Evolutionary conservation across 2,797 vertebrate species (phyloP), one percentile per base, ranked within the genome.

Genomic region (Urocyon cinereoargenteus): DNA sequence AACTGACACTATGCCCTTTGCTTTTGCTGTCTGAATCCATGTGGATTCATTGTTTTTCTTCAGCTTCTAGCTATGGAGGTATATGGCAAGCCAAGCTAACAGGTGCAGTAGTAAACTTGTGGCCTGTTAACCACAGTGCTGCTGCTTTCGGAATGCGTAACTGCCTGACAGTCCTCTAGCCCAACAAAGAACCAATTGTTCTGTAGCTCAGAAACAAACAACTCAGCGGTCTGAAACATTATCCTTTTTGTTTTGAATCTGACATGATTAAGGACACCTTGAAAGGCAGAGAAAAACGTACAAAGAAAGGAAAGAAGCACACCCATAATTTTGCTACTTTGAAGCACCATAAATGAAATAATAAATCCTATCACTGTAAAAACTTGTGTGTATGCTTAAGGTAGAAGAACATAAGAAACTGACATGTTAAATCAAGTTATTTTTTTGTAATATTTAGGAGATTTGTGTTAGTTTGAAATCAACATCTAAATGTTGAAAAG

Each of bases 141-240:
- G 68, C 77, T 78, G 26, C 72, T 94, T 84, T 16, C 19, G 68
- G 70, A 78, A 68, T 34, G 16, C 7, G 34, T 40, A 6, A 36
- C 31, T 26, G 53, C 22, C 68, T 53, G n/a, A 83, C n/a, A 36
- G 28, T 26, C 13, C 15, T 84, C 34, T 77, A 40, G 16, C 4
- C 21, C 53, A 86, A 34, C 62, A 24, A 86, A 77, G 34, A 92
- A 82, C 64, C 90, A 70, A 6, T 19, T 78, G 61, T 77, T 79
- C 36, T 6, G 4, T 91, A 89, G 21, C 3, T 86, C 45, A 72
- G 88, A 94, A 82, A 70, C 22, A 61, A 88, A 91, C 13, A 88
- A 81, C 66, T 91, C 75, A 88, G 57, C 72, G 34, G 26, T 57
- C 83, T 90, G 36, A 91, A 96, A 88, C 24, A 93, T 81, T 68